phyloP scores from a whole-genome alignment of 1,140 invertebrate species.

The Tetranychus urticae region DNA sequence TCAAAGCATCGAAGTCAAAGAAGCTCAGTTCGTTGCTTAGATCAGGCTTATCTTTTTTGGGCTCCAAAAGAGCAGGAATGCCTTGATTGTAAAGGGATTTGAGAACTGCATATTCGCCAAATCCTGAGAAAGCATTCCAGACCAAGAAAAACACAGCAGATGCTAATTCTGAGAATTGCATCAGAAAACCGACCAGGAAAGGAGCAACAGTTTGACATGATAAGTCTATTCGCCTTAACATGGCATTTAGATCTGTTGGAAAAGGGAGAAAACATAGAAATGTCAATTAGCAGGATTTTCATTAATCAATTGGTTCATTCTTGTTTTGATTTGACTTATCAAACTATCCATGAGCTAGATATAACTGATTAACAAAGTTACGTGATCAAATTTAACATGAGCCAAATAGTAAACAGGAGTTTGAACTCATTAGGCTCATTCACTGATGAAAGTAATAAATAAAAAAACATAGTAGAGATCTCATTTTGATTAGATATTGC shows the following conservation, averaged over 20 bases:
- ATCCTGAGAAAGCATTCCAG: background rate
- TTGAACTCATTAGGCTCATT: no score
- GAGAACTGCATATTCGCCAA: background rate
- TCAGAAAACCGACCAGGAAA: constrained; percentile 25
- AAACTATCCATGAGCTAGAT: no score
- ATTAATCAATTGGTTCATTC: background rate
- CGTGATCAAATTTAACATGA: no score
- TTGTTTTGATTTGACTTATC: no score
- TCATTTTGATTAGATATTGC: no score
- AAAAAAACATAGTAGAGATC: no score
- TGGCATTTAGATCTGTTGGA: constrained; percentile 20
- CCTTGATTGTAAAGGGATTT: background rate
- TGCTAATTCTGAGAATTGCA: constrained; percentile 17
- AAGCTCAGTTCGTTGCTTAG: background rate
- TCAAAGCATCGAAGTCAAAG: background rate
- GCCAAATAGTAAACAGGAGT: no score
- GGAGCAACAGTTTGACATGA: constrained; percentile 26
- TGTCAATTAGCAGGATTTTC: no score
- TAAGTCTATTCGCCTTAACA: constrained; percentile 26
- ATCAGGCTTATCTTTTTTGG: background rate
- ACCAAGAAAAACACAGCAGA: constrained; percentile 22
- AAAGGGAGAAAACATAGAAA: background rate
- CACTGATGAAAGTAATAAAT: no score
- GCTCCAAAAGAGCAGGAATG: background rate
- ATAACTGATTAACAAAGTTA: no score